Percentiles rank a stretch among this genome's conserved stretches.
Evolutionary conservation across 1,140 invertebrate genomes (phyloP).

Genomic region (Drosophila nikananu): DNA sequence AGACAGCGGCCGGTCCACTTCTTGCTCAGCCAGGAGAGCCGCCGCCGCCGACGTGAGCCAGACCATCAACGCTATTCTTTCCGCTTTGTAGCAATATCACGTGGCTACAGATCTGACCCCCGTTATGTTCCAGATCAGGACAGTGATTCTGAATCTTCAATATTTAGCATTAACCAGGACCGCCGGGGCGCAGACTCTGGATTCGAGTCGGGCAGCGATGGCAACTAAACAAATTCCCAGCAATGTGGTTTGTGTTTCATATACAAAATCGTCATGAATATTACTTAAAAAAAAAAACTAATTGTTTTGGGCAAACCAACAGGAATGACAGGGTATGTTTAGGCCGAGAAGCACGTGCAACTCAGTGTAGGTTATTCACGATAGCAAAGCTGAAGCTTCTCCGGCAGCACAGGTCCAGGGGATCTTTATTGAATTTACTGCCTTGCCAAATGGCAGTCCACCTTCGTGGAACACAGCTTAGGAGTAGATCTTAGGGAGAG

Average conservation of each 20-base stretch:
- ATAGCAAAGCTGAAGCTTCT: no score
- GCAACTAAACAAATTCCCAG: constrained; percentile 11
- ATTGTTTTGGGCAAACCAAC: background rate
- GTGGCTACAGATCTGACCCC: no score
- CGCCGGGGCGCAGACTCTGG: constrained; percentile 54
- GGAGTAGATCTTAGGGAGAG: no score
- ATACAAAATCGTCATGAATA: background rate
- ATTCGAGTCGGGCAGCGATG: constrained; percentile 64
- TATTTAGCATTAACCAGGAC: background rate
- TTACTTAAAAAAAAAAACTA: no score
- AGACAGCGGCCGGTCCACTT: constrained; percentile 40
- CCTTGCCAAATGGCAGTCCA: no score
- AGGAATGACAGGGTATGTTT: background rate
- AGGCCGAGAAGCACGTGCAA: background rate
- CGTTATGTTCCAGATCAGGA: background rate
- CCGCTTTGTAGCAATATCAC: background rate
- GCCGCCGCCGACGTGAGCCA: constrained; percentile 14
- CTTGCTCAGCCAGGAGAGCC: constrained; percentile 14
- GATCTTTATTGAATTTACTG: no score
- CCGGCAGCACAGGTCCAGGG: no score
- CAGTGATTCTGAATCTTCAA: background rate
- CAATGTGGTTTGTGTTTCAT: constrained; percentile 8
- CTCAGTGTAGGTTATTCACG: no score
- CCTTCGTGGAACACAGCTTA: no score
- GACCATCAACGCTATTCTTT: background rate